Conservation (phyloP, 1,140 invertebrate genomes). For the Ditylenchus dipsaci region DNA sequence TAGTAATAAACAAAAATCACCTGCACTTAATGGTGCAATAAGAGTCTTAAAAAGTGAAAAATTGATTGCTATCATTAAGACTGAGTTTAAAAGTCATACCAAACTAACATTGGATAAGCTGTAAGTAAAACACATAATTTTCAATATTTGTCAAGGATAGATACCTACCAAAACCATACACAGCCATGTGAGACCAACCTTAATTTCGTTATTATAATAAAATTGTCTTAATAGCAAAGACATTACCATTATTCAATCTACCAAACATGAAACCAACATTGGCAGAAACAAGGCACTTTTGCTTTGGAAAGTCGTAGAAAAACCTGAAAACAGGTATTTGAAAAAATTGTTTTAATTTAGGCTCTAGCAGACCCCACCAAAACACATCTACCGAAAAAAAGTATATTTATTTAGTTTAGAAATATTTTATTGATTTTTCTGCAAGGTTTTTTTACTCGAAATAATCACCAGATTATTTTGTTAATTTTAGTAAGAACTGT, state of each 20-base stretch:
- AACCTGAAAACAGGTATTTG: neutral
- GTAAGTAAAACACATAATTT: no score
- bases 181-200: conserved; percentile 41
- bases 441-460: no score
- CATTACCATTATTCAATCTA: conserved; percentile 34
- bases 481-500: no score
- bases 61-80: neutral
- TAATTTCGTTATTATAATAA: no score
- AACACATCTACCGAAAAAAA: no score
- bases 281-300: conserved; percentile 48
- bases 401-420: no score
- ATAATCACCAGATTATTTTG: no score
- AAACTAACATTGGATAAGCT: conserved; percentile 55
- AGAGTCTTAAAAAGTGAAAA: conserved; percentile 17
- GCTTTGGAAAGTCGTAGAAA: conserved; percentile 32
- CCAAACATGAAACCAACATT: conserved; percentile 57
- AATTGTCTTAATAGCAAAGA: no score
- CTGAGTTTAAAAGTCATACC: neutral
- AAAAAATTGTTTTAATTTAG: conserved; percentile 7
- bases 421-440: no score
- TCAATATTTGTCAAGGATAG: no score
- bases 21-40: conserved; percentile 50
- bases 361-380: conserved; percentile 44
- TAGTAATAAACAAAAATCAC: no score
- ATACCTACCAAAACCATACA: conserved; percentile 41